Base-by-base conservation (phyloP, 2,797 vertebrate species). In the Scolopax rusticola region DNA sequence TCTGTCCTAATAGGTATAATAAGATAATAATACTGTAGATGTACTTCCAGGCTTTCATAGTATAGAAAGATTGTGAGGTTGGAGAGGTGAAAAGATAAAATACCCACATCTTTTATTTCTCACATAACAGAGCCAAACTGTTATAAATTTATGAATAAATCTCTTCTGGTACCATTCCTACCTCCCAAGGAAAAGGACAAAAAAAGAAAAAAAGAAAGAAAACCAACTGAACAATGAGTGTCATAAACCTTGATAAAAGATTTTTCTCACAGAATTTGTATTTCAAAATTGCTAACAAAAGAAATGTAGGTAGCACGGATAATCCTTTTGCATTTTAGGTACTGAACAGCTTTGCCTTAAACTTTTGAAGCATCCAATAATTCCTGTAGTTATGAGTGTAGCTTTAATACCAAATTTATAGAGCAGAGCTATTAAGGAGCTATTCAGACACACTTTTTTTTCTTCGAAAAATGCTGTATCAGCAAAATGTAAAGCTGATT, bases 371-470 rank as follows among this genome's bases (percentile, higher is more conserved):
- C 17, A 84, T 64, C 56, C 56, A 51, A 10, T 25, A 36, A 6
- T 56, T 92, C 8, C 56, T 73, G 11, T 69, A 76, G 47, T 51
- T 69, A 54, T 21, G 56, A 76, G 15, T 82, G 48, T 60, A 63
- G 59, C 11, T 94, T 89, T 89, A 96, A 77, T 84, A 90, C 27
- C 7, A 74, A 78, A 92, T 90, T 69, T 90, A 41, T 76, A 76
- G 33, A 71, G 59, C 11, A 93, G 11, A 81, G 15, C 3, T 89
- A 61, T 84, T 90, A 70, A 90, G 67, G 15, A 92, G 40, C 65
- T 94, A 54, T 56, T 87, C 77, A 76, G 51, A 61, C 32, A 90
- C 28, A 65, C 90, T 86, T 96, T 95, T 89, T 95, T 89, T 95
- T 87, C 40, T 83, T 82, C 1, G 0, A 48, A 91, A 95, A 94